Percentiles rank a stretch among this genome's conserved stretches.
Evolutionary conservation across 2,113 vertebrate genomes (phyloP).

Genomic region (Sphyrna mokarran): DNA sequence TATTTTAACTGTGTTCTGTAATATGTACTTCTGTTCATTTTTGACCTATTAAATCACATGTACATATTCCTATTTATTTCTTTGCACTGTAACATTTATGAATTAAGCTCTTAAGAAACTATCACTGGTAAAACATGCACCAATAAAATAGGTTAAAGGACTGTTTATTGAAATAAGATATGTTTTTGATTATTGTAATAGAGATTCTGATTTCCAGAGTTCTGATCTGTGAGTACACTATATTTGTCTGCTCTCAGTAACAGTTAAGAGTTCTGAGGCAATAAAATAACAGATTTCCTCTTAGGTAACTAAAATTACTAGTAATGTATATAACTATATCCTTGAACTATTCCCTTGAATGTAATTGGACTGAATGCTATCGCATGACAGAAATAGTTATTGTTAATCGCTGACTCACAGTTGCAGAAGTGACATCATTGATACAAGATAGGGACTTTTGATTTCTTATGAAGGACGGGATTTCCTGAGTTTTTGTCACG

Average conservation of each 20-base stretch:
- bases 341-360: not conserved
- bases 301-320: not conserved
- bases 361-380: not conserved
- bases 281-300: not conserved
- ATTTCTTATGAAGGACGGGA: not conserved
- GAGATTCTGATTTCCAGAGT: not conserved
- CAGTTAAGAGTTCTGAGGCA: not conserved
- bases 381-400: not conserved
- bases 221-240: not conserved
- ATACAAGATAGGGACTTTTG: not conserved
- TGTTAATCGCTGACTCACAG: not conserved
- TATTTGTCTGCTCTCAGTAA: not conserved
- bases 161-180: not conserved
- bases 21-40: not conserved
- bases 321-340: not conserved
- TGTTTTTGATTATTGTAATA: not conserved
- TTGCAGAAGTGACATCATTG: constrained; percentile 24
- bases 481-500: not conserved
- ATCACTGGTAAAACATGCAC: not conserved
- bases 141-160: not conserved
- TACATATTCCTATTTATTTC: not conserved
- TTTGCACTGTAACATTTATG: not conserved
- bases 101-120: not conserved
- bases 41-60: not conserved
- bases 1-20: not conserved